phyloP scores from a whole-genome alignment of 1,140 invertebrate species.

The Drosophila truncata region DNA sequence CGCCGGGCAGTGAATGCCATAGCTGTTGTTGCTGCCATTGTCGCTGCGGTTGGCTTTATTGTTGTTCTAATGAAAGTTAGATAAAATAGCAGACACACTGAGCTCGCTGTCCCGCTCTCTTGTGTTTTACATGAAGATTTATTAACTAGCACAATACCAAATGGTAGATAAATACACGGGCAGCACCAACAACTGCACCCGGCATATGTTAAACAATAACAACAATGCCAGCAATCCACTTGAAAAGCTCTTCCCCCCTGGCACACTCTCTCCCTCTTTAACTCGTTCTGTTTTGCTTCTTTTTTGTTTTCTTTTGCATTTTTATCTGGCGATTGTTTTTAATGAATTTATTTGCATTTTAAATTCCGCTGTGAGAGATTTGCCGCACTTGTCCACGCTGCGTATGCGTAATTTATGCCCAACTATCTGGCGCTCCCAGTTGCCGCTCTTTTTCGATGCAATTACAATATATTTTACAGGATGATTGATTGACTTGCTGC shows the following conservation, averaged over 20 bases:
- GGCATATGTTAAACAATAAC: slow-evolving; percentile 41
- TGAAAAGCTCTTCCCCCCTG: neutral
- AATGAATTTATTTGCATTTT: slow-evolving; percentile 70
- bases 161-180: slow-evolving; percentile 48
- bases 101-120: slow-evolving; percentile 24
- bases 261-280: neutral
- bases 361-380: slow-evolving; percentile 52
- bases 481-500: slow-evolving; percentile 63
- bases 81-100: slow-evolving; percentile 65
- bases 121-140: slow-evolving; percentile 58
- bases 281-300: slow-evolving; percentile 11
- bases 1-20: slow-evolving; percentile 63
- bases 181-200: slow-evolving; percentile 15
- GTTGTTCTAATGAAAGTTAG: slow-evolving; percentile 77
- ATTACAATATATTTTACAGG: slow-evolving; percentile 54
- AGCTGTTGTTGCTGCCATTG: slow-evolving; percentile 42
- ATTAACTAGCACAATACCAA: slow-evolving; percentile 58
- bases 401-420: slow-evolving; percentile 59
- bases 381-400: slow-evolving; percentile 51
- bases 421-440: slow-evolving; percentile 29
- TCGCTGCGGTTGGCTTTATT: slow-evolving; percentile 51
- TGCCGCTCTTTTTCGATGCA: slow-evolving; percentile 38
- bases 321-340: slow-evolving; percentile 60
- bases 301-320: slow-evolving; percentile 23
- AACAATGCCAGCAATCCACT: slow-evolving; percentile 13